Evolutionary conservation across 2,888 invertebrate species (phyloP).

Genomic region (Eristalinus sepulchralis): DNA sequence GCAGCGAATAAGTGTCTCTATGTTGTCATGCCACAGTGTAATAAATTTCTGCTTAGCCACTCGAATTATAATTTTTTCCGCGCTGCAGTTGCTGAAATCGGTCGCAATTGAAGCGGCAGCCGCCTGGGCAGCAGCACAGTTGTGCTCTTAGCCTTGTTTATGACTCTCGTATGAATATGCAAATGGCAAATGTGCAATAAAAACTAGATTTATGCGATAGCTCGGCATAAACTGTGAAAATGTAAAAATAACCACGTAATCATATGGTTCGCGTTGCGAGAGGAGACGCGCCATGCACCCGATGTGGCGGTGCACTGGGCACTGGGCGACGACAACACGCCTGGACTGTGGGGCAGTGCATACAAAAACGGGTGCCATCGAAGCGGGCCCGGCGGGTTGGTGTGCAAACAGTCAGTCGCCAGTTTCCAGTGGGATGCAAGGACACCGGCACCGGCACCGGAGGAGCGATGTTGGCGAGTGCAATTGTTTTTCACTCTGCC

Average conservation of each 20-base stretch:
- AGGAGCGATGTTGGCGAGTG: conserved; percentile 8
- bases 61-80: background rate
- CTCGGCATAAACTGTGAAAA: conserved; percentile 58
- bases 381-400: background rate
- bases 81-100: conserved; percentile 38
- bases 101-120: conserved; percentile 20
- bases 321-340: background rate
- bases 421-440: conserved; percentile 19
- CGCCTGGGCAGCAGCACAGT: conserved; percentile 43
- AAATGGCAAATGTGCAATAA: conserved; percentile 68
- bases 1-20: background rate
- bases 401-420: background rate
- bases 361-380: conserved; percentile 53
- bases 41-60: background rate
- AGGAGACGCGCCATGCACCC: background rate
- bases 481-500: conserved; percentile 30
- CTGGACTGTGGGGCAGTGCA: conserved; percentile 21
- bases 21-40: background rate
- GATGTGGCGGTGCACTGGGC: background rate
- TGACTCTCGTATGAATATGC: conserved; percentile 47
- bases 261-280: conserved; percentile 29
- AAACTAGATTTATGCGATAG: conserved; percentile 66
- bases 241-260: conserved; percentile 62
- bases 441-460: conserved; percentile 33
- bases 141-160: conserved; percentile 53